Conservation (phyloP, 2,113 vertebrate species). For the mouse (Mus musculus) region GRCm39 chr12:10773001-10773500, state of each 20-base stretch:
- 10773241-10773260: constrained; percentile 66
- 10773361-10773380: constrained; percentile 33
- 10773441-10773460: constrained; percentile 79
- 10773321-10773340: neutral
- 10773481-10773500: constrained; percentile 82
- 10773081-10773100: neutral
- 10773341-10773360: constrained; percentile 30
- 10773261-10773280: constrained; percentile 75
- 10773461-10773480: constrained; percentile 82
- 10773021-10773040: neutral
- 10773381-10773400: neutral
- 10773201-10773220: constrained; percentile 84
- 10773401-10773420: constrained; percentile 54
- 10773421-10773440: constrained; percentile 67
- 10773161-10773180: constrained; percentile 76
- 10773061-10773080: neutral
- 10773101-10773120: neutral
- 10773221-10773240: constrained; percentile 77
- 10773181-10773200: constrained; percentile 90
- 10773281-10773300: constrained; percentile 42
- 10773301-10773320: constrained; percentile 63
- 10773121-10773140: neutral
- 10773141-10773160: neutral
- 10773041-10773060: neutral
- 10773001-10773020: neutral